A percentile compares a stretch with the other conserved stretches of the same genome.
Evolutionary conservation across 2,797 vertebrate species (phyloP).

Genomic region (Pangasius macronema): DNA sequence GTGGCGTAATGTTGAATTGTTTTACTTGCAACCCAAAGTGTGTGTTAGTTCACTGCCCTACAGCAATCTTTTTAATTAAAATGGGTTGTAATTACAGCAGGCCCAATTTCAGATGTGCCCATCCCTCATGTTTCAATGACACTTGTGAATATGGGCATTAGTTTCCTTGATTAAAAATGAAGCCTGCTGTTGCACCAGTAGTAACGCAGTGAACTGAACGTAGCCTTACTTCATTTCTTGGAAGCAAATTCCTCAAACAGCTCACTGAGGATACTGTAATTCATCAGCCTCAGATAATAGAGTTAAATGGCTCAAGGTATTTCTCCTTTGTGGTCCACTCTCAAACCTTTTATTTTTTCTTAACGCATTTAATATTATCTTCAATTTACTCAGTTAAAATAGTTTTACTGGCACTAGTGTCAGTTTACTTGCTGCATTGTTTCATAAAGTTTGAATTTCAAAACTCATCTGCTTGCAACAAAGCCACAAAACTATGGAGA

Average conservation of each 20-base stretch:
- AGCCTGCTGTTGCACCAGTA: no score
- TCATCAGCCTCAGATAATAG: background rate
- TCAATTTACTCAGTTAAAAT: background rate
- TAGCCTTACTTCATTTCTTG: background rate
- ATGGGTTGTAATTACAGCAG: conserved; percentile 2
- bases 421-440: background rate
- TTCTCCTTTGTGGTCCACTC: background rate
- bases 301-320: background rate
- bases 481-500: background rate
- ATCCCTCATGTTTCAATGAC: conserved; percentile 3
- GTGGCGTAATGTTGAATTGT: background rate
- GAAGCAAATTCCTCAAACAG: background rate
- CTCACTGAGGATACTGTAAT: background rate
- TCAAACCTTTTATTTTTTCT: background rate
- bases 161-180: background rate
- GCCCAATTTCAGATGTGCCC: background rate
- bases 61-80: background rate
- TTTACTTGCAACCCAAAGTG: conserved; percentile 3
- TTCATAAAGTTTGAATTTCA: background rate
- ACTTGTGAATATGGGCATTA: background rate
- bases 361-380: background rate
- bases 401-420: background rate
- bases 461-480: background rate
- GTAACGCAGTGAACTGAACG: background rate
- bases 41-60: background rate